phyloP scores from a whole-genome alignment of 2,888 invertebrate genomes.

The Brachyptera risi region DNA sequence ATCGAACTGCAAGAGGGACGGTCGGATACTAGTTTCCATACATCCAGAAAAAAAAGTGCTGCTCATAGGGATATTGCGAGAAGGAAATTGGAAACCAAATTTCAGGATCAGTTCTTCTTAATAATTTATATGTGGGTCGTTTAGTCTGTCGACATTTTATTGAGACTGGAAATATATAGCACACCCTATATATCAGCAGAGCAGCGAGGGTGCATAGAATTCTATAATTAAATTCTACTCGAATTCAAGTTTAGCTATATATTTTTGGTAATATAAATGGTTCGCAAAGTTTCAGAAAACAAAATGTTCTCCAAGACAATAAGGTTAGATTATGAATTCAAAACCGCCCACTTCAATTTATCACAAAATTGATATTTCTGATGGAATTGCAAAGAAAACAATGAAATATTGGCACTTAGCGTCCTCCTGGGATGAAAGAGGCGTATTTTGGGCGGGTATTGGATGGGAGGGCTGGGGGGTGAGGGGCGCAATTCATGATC shows the following conservation, averaged over 20 bases:
- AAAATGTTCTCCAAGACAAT: neutral
- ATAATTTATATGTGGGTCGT: slow-evolving; percentile 21
- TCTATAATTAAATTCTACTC: slow-evolving; percentile 12
- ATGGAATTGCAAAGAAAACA: slow-evolving; percentile 16
- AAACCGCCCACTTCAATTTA: neutral
- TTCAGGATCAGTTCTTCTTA: slow-evolving; percentile 15
- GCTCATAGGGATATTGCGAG: slow-evolving; percentile 13
- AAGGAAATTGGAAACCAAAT: slow-evolving; percentile 20
- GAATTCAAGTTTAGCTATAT: neutral
- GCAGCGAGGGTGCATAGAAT: neutral
- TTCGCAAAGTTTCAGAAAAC: neutral
- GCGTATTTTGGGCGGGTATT: too few relatives aligned
- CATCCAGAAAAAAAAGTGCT: slow-evolving; percentile 1
- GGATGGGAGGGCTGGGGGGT: too few relatives aligned
- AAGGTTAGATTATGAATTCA: neutral
- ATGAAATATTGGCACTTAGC: neutral
- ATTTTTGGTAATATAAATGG: slow-evolving; percentile 1
- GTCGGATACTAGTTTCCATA: slow-evolving; percentile 3
- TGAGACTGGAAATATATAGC: slow-evolving; percentile 17
- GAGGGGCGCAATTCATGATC: too few relatives aligned
- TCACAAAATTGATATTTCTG: slow-evolving; percentile 16
- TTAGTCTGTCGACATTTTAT: slow-evolving; percentile 16
- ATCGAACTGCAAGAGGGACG: slow-evolving; percentile 16
- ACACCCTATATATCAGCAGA: too few relatives aligned
- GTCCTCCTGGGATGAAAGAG: slow-evolving; percentile 3